phyloP scores from a whole-genome alignment of 2,888 invertebrate species.

The Tridacna gigas region DNA sequence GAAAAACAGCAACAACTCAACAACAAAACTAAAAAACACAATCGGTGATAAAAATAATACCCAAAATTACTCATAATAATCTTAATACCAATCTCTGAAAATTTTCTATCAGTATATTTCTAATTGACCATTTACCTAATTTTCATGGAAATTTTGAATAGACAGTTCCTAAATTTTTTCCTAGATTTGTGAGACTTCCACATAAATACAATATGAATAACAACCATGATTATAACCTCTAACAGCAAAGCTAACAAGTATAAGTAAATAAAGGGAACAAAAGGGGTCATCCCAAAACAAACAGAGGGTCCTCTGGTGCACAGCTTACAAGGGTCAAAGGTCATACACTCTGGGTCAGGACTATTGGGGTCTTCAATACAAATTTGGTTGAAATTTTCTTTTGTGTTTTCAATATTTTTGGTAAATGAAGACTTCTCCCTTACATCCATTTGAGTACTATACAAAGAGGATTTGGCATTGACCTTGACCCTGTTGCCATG shows the following conservation, averaged over 20 bases:
- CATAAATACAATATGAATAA: constrained; percentile 65
- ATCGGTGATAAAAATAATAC: no score
- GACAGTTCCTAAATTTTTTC: constrained; percentile 70
- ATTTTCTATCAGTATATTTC: no score
- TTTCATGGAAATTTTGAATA: constrained; percentile 59
- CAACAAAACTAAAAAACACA: no score
- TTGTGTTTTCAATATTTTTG: no score
- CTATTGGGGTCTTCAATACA: not conserved
- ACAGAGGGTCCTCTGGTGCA: constrained; percentile 61
- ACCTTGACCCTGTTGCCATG: constrained; percentile 49
- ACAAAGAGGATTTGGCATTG: constrained; percentile 12
- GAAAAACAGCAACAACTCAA: no score
- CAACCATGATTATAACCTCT: constrained; percentile 2
- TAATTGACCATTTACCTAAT: constrained; percentile 61
- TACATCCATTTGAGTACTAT: not conserved
- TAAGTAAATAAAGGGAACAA: constrained; percentile 49
- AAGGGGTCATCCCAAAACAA: constrained; percentile 28
- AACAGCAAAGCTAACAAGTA: constrained; percentile 29
- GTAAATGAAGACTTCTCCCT: no score
- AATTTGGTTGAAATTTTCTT: not conserved
- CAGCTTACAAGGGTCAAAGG: constrained; percentile 50
- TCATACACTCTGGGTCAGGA: constrained; percentile 10
- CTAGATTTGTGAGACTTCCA: constrained; percentile 74
- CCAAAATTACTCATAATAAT: no score
- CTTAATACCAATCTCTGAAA: no score